Evolutionary conservation across 2,888 invertebrate species (phyloP).

Genomic region (Ectemnius lituratus): DNA sequence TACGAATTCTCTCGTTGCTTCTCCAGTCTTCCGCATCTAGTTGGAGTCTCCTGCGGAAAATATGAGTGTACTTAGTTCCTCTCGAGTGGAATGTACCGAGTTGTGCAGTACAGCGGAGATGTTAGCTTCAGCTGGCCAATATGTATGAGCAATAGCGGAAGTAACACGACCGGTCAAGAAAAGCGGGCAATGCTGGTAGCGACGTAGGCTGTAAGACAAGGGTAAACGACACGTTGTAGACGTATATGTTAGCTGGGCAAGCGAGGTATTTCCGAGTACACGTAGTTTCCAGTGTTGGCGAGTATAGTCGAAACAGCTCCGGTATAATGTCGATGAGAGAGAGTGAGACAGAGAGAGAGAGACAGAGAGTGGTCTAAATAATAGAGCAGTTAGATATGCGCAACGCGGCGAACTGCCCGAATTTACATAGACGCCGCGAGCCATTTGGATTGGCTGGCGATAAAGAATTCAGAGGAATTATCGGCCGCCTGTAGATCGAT

Average conservation of each 20-base stretch:
- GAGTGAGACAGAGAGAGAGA: slow-evolving; percentile 30
- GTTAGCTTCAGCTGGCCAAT: no score
- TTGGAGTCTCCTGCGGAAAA: no score
- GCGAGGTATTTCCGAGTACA: neutral
- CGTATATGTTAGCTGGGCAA: neutral
- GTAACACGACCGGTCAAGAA: slow-evolving; percentile 13
- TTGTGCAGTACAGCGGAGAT: no score
- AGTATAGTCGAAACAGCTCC: slow-evolving; percentile 24
- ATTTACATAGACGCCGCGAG: slow-evolving; percentile 31
- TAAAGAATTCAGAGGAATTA: slow-evolving; percentile 47
- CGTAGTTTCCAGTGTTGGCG: slow-evolving; percentile 22
- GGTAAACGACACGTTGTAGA: slow-evolving; percentile 44
- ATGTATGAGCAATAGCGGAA: neutral
- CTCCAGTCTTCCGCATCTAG: slow-evolving; percentile 4
- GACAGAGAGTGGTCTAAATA: slow-evolving; percentile 46
- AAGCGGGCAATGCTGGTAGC: slow-evolving; percentile 4
- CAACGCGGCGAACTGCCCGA: slow-evolving; percentile 21
- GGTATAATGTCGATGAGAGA: slow-evolving; percentile 42
- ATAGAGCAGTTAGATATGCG: slow-evolving; percentile 44
- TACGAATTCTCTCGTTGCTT: slow-evolving; percentile 17
- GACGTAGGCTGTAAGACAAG: slow-evolving; percentile 18
- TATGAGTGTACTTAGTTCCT: slow-evolving; percentile 20
- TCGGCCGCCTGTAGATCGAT: no score
- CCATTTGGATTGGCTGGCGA: slow-evolving; percentile 29
- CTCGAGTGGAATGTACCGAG: neutral